A percentile compares a stretch with the other conserved stretches of the same genome.
Evolutionary conservation across 1,140 invertebrate genomes (phyloP).

Genomic region (Vanessa atalanta): DNA sequence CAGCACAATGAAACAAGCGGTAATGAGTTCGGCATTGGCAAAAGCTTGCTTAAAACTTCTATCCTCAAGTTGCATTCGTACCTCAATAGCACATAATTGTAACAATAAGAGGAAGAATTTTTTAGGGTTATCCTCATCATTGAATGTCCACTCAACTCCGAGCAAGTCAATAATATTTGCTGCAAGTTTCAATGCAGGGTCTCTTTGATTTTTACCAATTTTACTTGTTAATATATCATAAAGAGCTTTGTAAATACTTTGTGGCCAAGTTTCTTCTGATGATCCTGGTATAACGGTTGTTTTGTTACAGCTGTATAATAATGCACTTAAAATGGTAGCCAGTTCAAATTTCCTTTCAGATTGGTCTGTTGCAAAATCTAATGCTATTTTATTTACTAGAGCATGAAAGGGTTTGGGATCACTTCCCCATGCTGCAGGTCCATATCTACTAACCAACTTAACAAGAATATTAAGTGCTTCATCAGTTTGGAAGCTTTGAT

Average conservation of each 20-base stretch:
- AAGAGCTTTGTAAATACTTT: conserved; percentile 88
- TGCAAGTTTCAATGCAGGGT: conserved; percentile 91
- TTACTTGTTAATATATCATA: conserved; percentile 92
- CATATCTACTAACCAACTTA: conserved; percentile 85
- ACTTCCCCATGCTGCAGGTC: conserved; percentile 86
- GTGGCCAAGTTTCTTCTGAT: conserved; percentile 88
- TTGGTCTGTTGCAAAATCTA: conserved; percentile 93
- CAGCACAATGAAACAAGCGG: conserved; percentile 91
- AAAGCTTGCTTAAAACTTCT: conserved; percentile 90
- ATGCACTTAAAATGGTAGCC: conserved; percentile 86
- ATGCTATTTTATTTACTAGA: conserved; percentile 90
- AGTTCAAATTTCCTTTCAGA: conserved; percentile 93
- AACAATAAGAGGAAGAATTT: conserved; percentile 91
- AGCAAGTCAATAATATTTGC: conserved; percentile 89
- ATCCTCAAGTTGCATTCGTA: conserved; percentile 95
- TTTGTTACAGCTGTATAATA: conserved; percentile 87
- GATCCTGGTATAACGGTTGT: conserved; percentile 83
- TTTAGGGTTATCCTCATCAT: conserved; percentile 89
- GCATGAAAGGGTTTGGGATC: conserved; percentile 88
- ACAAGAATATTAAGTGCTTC: conserved; percentile 91
- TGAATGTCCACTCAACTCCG: conserved; percentile 91
- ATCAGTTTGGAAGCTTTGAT: conserved; percentile 92
- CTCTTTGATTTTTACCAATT: conserved; percentile 92
- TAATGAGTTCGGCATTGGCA: conserved; percentile 87
- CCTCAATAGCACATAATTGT: conserved; percentile 94